phyloP scores from a whole-genome alignment of 92 coral and sea anemone genomes.

The Metridium senile region DNA sequence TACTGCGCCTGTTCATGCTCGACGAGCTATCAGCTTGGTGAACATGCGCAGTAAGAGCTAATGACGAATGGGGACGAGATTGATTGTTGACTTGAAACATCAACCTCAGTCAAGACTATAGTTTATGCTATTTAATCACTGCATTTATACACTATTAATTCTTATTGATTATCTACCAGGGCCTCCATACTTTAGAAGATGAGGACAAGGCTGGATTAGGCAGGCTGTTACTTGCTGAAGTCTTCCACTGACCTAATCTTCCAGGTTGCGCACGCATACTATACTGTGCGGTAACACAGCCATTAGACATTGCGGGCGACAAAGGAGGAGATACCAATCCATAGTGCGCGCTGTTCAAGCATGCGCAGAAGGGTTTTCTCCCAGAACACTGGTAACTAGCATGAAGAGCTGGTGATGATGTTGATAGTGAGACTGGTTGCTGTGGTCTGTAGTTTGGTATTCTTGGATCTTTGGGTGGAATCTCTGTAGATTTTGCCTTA shows the following conservation, averaged over 20 bases:
- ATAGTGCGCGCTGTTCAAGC: neutral
- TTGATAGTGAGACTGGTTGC: neutral
- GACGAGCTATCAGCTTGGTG: no score
- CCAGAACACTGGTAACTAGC: neutral
- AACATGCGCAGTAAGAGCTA: no score
- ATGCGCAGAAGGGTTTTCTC: neutral
- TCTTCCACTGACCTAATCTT: neutral
- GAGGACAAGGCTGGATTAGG: neutral
- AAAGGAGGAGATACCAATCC: neutral
- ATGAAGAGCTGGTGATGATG: neutral
- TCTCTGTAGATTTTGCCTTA: neutral
- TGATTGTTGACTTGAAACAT: no score
- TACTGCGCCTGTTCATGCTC: no score
- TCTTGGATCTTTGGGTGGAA: neutral
- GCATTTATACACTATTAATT: neutral
- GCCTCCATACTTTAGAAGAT: neutral
- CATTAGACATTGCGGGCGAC: neutral
- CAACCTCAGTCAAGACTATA: no score
- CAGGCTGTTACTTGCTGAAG: neutral
- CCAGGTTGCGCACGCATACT: neutral
- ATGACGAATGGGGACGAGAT: no score
- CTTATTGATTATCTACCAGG: conserved; percentile 9
- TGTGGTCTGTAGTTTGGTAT: neutral
- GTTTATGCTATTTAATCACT: no score
- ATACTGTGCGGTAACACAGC: neutral